Conservation (phyloP, 1,140 invertebrate genomes). For the Anastrepha obliqua region DNA sequence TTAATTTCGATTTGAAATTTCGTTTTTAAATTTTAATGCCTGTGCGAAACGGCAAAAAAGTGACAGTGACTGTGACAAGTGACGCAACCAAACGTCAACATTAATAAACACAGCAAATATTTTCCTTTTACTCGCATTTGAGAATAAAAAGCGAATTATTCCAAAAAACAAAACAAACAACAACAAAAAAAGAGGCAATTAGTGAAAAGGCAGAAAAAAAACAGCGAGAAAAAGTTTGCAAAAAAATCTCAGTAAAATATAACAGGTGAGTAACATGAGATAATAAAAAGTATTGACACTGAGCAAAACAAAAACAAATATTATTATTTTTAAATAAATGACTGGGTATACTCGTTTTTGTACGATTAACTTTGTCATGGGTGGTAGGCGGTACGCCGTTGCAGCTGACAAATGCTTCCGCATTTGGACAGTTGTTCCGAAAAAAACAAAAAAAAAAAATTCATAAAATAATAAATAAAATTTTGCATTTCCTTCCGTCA, state of each 20-base stretch:
- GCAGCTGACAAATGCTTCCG: constrained; percentile 30
- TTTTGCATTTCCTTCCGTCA: constrained; percentile 51
- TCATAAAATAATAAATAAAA: constrained; percentile 12
- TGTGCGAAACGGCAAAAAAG: not conserved
- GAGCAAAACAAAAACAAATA: not conserved
- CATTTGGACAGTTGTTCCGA: constrained; percentile 18
- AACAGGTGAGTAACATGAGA: constrained; percentile 45
- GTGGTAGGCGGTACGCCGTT: constrained; percentile 26
- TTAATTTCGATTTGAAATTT: constrained; percentile 16
- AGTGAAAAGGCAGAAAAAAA: constrained; percentile 16
- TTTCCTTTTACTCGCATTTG: not conserved
- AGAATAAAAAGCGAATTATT: constrained; percentile 17
- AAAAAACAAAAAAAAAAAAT: constrained; percentile 10
- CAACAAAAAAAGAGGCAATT: not conserved
- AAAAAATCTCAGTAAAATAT: constrained; percentile 39
- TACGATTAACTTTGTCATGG: not conserved
- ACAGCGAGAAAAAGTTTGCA: not conserved
- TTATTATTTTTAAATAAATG: constrained; percentile 43
- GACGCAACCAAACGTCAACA: constrained; percentile 27
- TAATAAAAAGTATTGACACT: constrained; percentile 23
- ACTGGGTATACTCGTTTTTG: not conserved
- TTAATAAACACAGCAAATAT: constrained; percentile 40
- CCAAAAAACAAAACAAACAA: constrained; percentile 25
- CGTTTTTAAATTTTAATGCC: not conserved
- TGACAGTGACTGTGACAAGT: constrained; percentile 43